Evolutionary conservation across 2,113 vertebrate species (phyloP).

Genomic region (Hirundichthys speculiger): DNA sequence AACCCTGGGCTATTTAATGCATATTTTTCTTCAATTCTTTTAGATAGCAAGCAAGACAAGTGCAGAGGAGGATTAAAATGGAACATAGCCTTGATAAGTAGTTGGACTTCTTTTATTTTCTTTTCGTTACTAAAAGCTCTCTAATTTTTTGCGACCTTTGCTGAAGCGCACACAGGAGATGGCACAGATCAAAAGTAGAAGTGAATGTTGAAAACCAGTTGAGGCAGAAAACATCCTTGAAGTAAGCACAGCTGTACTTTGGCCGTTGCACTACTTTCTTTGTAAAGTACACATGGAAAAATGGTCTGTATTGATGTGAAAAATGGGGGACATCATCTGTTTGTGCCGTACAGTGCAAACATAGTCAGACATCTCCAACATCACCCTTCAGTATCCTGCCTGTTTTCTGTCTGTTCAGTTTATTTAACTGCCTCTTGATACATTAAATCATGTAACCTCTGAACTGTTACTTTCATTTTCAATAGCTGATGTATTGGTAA

Average conservation of each 20-base stretch:
- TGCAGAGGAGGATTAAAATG: too few relatives aligned
- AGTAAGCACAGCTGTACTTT: neutral
- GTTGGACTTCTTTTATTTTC: too few relatives aligned
- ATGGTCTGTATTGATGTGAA: constrained; percentile 27
- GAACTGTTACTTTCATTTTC: too few relatives aligned
- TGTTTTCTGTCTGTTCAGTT: constrained; percentile 6
- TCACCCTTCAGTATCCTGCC: neutral
- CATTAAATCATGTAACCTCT: too few relatives aligned
- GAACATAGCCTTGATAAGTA: too few relatives aligned
- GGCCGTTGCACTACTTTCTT: constrained; percentile 22
- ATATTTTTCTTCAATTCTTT: too few relatives aligned
- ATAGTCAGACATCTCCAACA: neutral
- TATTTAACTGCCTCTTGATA: neutral
- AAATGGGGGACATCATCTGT: neutral
- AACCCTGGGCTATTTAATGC: too few relatives aligned
- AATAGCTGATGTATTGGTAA: too few relatives aligned
- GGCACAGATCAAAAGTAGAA: neutral
- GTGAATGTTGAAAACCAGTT: neutral
- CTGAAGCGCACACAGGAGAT: constrained; percentile 3
- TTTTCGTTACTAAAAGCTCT: too few relatives aligned
- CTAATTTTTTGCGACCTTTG: neutral
- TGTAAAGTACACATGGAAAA: neutral
- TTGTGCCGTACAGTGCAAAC: neutral
- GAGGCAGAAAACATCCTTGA: constrained; percentile 6
- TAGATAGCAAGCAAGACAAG: too few relatives aligned